These are phyloP conservation scores for Spea bombifrons DNA, from an alignment of 2,113 vertebrate species.

Conservation along the genomic window DNA sequence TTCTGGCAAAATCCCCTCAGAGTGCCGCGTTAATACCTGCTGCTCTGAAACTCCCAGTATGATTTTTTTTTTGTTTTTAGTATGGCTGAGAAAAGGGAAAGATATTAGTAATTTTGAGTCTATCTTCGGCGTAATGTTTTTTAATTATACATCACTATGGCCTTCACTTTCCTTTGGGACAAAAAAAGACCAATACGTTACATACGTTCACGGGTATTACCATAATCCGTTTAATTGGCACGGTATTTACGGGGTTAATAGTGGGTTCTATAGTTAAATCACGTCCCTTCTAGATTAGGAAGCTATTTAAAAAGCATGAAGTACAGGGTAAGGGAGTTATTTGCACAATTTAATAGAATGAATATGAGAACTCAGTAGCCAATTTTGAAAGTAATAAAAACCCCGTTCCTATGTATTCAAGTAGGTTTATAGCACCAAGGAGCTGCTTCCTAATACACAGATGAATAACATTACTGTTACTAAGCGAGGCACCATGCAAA, in stretches of 20 bases:
- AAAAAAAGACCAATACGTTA: slow-evolving; percentile 51
- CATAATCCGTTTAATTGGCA: slow-evolving; percentile 46
- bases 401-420: slow-evolving; percentile 55
- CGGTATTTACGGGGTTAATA: slow-evolving; percentile 44
- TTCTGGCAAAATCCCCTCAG: slow-evolving; percentile 77
- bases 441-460: slow-evolving; percentile 52
- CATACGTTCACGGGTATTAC: background rate
- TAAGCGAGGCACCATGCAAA: slow-evolving; percentile 51
- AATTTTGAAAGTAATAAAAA: slow-evolving; percentile 52
- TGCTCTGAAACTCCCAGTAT: slow-evolving; percentile 75
- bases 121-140: slow-evolving; percentile 61
- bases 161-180: slow-evolving; percentile 63
- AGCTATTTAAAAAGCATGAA: slow-evolving; percentile 40
- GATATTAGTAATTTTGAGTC: slow-evolving; percentile 73
- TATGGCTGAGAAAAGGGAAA: slow-evolving; percentile 76
- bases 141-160: slow-evolving; percentile 78
- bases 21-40: slow-evolving; percentile 75
- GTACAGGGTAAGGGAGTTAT: slow-evolving; percentile 8
- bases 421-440: slow-evolving; percentile 53
- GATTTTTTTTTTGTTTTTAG: slow-evolving; percentile 78
- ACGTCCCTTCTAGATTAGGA: slow-evolving; percentile 26
- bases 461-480: slow-evolving; percentile 57
- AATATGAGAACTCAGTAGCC: slow-evolving; percentile 39
- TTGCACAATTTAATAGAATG: slow-evolving; percentile 48
- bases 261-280: slow-evolving; percentile 50